Conservation (phyloP, 1,140 invertebrate species). For the Amphibalanus amphitrite region DNA sequence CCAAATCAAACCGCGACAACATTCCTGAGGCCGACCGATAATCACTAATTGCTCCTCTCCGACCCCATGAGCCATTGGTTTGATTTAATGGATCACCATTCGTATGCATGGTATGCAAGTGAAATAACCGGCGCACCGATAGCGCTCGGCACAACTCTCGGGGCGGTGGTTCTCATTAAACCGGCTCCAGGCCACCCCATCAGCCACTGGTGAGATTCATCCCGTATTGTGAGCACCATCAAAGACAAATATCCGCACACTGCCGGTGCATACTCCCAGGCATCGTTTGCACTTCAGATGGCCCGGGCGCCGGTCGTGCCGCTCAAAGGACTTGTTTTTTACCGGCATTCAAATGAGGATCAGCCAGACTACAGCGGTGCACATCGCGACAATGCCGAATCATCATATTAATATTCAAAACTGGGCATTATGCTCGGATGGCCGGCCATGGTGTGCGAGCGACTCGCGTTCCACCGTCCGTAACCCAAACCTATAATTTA, state of each 20-base stretch:
- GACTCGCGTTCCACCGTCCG: not conserved
- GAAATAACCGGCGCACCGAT: not conserved
- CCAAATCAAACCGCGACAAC: not conserved
- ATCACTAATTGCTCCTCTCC: not conserved
- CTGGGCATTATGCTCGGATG: not conserved
- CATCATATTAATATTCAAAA: slow-evolving; percentile 1
- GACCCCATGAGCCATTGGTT: not conserved
- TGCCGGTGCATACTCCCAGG: not conserved
- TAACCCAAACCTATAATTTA: slow-evolving; percentile 2
- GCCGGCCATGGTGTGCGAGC: not conserved
- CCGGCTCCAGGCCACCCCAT: too few relatives aligned
- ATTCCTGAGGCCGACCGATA: not conserved
- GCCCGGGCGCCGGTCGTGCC: too few relatives aligned
- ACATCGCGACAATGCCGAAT: not conserved
- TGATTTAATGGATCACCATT: not conserved
- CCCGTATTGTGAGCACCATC: not conserved
- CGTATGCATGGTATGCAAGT: not conserved
- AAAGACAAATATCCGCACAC: not conserved
- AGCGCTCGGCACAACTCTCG: not conserved
- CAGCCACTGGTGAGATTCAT: not conserved
- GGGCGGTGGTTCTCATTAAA: not conserved
- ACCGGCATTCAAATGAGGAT: not conserved
- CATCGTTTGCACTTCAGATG: not conserved
- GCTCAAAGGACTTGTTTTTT: not conserved
- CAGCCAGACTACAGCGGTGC: not conserved